phyloP scores from a whole-genome alignment of 2,888 invertebrate species.

The Biston stratarius region DNA sequence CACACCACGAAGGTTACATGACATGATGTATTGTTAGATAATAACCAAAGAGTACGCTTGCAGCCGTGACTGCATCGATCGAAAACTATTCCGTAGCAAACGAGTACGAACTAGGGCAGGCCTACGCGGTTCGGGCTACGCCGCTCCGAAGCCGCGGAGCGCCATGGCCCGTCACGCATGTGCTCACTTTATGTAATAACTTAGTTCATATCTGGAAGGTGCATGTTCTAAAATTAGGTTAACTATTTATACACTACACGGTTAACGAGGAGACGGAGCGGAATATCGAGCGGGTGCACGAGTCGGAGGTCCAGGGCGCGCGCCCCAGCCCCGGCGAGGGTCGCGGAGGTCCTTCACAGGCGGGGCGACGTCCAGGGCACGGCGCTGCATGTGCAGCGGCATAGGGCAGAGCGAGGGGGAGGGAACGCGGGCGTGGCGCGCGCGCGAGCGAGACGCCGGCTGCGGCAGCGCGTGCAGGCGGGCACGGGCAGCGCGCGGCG shows the following conservation, averaged over 20 bases:
- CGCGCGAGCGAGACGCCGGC: slow-evolving; percentile 69
- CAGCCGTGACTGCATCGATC: slow-evolving; percentile 41
- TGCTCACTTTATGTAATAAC: slow-evolving; percentile 44
- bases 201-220: slow-evolving; percentile 11
- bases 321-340: neutral
- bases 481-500: slow-evolving; percentile 23
- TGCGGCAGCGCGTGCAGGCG: slow-evolving; percentile 61
- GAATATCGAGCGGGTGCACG: slow-evolving; percentile 14
- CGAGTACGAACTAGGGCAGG: slow-evolving; percentile 39
- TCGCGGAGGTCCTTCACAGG: slow-evolving; percentile 45
- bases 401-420: slow-evolving; percentile 67
- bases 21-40: neutral
- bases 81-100: slow-evolving; percentile 39
- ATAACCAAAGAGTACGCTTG: slow-evolving; percentile 10
- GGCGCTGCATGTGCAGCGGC: slow-evolving; percentile 75
- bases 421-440: slow-evolving; percentile 51
- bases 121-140: slow-evolving; percentile 41
- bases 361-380: slow-evolving; percentile 64
- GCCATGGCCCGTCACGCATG: slow-evolving; percentile 58
- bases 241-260: slow-evolving; percentile 37
- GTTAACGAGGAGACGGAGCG: slow-evolving; percentile 28
- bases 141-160: slow-evolving; percentile 51
- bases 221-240: slow-evolving; percentile 37
- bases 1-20: too few relatives aligned
- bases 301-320: neutral